A percentile compares a stretch with the other conserved stretches of the same genome.
These are phyloP conservation scores for Petrocephalus zakoni DNA, from an alignment of 2,113 vertebrate genomes.

Conservation along the genomic window DNA sequence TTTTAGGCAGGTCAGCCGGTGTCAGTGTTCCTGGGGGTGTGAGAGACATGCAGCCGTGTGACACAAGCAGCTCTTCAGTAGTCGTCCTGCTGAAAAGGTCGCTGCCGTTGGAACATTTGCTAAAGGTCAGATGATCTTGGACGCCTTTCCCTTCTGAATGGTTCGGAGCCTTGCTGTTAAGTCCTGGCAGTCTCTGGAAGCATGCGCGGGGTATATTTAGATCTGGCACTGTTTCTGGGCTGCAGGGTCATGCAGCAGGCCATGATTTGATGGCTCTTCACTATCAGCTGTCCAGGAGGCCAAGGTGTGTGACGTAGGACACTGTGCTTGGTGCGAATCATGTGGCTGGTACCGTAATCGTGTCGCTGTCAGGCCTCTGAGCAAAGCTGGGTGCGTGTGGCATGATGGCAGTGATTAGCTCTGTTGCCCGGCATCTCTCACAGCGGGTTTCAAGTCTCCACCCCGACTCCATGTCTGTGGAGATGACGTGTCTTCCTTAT, in stretches of 20 bases:
- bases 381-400: too few relatives aligned
- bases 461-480: background rate
- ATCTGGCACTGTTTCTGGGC: background rate
- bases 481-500: background rate
- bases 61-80: background rate
- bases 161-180: background rate
- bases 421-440: background rate
- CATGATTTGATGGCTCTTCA: background rate
- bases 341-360: too few relatives aligned
- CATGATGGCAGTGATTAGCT: background rate
- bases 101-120: background rate
- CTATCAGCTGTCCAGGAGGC: background rate
- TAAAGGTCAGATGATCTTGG: background rate
- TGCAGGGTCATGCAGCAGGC: background rate
- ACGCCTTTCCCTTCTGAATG: background rate
- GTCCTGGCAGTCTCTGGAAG: background rate
- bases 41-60: background rate
- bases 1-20: background rate
- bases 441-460: background rate
- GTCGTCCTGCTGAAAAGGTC: background rate
- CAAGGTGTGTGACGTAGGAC: background rate
- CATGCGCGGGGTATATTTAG: background rate
- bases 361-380: too few relatives aligned
- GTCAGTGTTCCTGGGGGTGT: background rate
- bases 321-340: background rate